Evolutionary conservation across 1,140 invertebrate genomes (phyloP).

Genomic region (Sycophaga agraensis): DNA sequence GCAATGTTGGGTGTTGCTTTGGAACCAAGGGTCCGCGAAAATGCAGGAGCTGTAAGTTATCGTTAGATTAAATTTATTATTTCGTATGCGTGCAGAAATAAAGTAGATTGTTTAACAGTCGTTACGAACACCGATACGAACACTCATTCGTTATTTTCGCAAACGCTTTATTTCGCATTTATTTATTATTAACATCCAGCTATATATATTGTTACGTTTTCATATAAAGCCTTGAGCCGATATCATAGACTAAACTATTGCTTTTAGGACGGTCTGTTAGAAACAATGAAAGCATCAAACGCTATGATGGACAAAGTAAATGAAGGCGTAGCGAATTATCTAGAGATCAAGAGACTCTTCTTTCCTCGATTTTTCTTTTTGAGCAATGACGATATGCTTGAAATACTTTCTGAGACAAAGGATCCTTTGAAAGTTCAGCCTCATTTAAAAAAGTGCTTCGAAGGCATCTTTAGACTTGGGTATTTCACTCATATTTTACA

Average conservation of each 20-base stretch:
- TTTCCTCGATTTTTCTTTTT: constrained; percentile 94
- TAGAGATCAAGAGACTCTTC: constrained; percentile 88
- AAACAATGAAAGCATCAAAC: constrained; percentile 73
- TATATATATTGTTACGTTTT: too few relatives aligned
- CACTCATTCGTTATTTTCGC: too few relatives aligned
- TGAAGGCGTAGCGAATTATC: constrained; percentile 84
- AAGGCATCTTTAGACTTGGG: constrained; percentile 58
- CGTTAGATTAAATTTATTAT: too few relatives aligned
- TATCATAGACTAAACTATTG: neutral
- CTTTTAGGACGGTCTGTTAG: constrained; percentile 65
- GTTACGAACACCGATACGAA: too few relatives aligned
- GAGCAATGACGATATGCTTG: constrained; percentile 93
- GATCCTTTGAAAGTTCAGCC: constrained; percentile 86
- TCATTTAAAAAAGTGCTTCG: constrained; percentile 91
- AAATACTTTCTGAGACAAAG: constrained; percentile 91
- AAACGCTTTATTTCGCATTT: too few relatives aligned
- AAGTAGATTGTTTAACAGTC: neutral
- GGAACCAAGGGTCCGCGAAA: constrained; percentile 75
- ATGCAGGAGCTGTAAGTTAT: constrained; percentile 62
- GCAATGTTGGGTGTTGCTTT: constrained; percentile 75
- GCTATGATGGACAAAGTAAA: constrained; percentile 79
- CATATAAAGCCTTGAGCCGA: too few relatives aligned
- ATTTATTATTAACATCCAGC: too few relatives aligned
- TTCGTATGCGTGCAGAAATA: too few relatives aligned
- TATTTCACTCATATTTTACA: too few relatives aligned